These are phyloP conservation scores for Talpa occidentalis DNA, from an alignment of 2,113 vertebrate genomes.

Conservation along the genomic window DNA sequence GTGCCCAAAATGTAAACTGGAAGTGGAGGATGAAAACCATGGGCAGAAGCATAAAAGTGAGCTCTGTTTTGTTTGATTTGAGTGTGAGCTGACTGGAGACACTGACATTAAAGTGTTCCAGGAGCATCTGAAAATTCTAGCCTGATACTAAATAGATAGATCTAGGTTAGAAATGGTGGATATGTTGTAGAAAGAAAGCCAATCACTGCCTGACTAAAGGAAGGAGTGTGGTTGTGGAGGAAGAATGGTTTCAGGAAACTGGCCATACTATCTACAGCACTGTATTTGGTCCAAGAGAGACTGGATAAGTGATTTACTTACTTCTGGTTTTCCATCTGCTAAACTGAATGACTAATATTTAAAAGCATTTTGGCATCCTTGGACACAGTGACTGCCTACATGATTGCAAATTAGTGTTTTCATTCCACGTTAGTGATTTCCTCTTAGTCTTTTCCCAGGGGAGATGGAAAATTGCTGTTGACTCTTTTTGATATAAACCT, in stretches of 20 bases:
- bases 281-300: neutral
- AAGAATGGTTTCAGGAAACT: neutral
- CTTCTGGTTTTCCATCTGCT: slow-evolving; percentile 38
- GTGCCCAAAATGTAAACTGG: neutral
- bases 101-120: neutral
- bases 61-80: neutral
- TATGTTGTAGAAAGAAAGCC: neutral
- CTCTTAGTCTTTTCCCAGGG: slow-evolving; percentile 70
- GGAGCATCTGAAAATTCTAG: neutral
- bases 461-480: slow-evolving; percentile 75
- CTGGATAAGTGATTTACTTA: slow-evolving; percentile 13
- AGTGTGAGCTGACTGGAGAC: neutral
- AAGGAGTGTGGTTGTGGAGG: neutral
- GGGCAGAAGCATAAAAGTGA: neutral
- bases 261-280: neutral
- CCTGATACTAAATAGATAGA: neutral
- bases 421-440: slow-evolving; percentile 72
- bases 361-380: slow-evolving; percentile 66
- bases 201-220: neutral
- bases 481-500: slow-evolving; percentile 70
- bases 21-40: neutral
- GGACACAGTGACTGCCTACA: slow-evolving; percentile 62
- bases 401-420: slow-evolving; percentile 76
- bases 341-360: slow-evolving; percentile 50
- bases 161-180: neutral